Percentiles rank a stretch among this genome's conserved stretches.
Evolutionary conservation across 2,888 invertebrate genomes (phyloP).

Genomic region (Pollenia griseotomentosa): DNA sequence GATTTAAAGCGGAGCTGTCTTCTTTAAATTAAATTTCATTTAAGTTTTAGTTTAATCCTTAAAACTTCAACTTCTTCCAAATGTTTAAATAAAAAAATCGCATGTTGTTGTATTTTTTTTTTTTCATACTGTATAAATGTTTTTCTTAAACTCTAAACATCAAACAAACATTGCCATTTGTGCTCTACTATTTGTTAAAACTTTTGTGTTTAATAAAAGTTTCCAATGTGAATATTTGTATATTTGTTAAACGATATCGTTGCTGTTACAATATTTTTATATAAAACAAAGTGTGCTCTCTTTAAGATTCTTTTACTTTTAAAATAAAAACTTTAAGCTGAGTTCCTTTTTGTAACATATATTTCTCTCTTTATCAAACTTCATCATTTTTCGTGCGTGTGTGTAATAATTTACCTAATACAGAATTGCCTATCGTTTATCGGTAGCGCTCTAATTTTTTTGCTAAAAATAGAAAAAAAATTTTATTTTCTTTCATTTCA

Average conservation of each 20-base stretch:
- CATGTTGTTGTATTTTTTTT: conserved; percentile 42
- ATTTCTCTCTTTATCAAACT: conserved; percentile 2
- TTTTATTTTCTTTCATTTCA: conserved; percentile 67
- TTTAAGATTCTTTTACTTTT: not conserved
- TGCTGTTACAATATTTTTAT: conserved; percentile 14
- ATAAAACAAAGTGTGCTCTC: conserved; percentile 45
- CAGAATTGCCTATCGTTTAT: conserved; percentile 82
- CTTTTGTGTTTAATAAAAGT: conserved; percentile 15
- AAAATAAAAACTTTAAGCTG: conserved; percentile 47
- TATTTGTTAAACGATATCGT: conserved; percentile 28
- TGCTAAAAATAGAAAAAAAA: conserved; percentile 61
- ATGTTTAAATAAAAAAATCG: conserved; percentile 16
- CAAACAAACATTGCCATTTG: conserved; percentile 7
- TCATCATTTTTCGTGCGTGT: conserved; percentile 30
- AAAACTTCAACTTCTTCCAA: conserved; percentile 12
- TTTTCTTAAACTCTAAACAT: conserved; percentile 1
- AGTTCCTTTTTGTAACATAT: conserved; percentile 54
- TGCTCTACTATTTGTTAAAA: conserved; percentile 30
- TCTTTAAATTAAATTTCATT: not conserved
- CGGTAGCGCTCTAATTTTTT: conserved; percentile 77
- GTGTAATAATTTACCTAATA: conserved; percentile 81
- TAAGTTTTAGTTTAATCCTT: not conserved
- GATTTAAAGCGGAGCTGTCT: not conserved
- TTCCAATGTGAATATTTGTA: conserved; percentile 49
- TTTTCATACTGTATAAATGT: conserved; percentile 23